Evolutionary conservation across 1,140 invertebrate species (phyloP).

Genomic region (Hylaeus volcanicus): DNA sequence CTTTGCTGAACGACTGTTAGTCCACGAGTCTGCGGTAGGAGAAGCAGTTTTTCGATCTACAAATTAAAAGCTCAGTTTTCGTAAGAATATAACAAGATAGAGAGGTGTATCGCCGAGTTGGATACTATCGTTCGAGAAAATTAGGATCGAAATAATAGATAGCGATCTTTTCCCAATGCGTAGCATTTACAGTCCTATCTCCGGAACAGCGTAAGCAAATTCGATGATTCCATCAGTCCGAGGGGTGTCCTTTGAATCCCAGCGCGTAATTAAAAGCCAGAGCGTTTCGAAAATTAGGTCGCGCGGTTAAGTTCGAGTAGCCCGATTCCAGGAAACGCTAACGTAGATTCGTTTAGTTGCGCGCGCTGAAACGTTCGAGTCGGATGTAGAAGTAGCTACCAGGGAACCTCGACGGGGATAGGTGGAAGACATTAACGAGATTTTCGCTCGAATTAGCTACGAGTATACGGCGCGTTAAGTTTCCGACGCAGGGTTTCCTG

Average conservation of each 20-base stretch:
- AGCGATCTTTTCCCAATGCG: too few species aligned
- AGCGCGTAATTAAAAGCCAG: slow-evolving; percentile 28
- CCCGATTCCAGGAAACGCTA: neutral
- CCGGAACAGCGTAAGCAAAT: neutral
- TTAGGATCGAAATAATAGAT: too few species aligned
- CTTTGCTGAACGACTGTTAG: too few species aligned
- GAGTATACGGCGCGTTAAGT: slow-evolving; percentile 68
- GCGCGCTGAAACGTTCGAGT: slow-evolving; percentile 9
- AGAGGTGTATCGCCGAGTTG: too few species aligned
- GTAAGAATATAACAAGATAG: too few species aligned
- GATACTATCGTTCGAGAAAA: too few species aligned
- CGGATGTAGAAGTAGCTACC: slow-evolving; percentile 22
- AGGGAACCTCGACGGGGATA: neutral
- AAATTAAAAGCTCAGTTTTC: too few species aligned
- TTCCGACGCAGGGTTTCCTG: slow-evolving; percentile 31
- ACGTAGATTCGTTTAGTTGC: slow-evolving; percentile 32
- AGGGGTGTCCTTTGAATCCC: neutral
- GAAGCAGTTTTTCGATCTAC: too few species aligned
- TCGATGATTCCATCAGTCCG: neutral
- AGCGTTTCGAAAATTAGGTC: slow-evolving; percentile 25
- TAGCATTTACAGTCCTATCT: too few species aligned
- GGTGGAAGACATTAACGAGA: slow-evolving; percentile 66
- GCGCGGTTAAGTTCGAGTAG: neutral
- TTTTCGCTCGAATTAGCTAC: slow-evolving; percentile 70
- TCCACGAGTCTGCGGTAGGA: too few species aligned